phyloP scores from a whole-genome alignment of 1,140 invertebrate genomes.

The Pteromalus puparum region DNA sequence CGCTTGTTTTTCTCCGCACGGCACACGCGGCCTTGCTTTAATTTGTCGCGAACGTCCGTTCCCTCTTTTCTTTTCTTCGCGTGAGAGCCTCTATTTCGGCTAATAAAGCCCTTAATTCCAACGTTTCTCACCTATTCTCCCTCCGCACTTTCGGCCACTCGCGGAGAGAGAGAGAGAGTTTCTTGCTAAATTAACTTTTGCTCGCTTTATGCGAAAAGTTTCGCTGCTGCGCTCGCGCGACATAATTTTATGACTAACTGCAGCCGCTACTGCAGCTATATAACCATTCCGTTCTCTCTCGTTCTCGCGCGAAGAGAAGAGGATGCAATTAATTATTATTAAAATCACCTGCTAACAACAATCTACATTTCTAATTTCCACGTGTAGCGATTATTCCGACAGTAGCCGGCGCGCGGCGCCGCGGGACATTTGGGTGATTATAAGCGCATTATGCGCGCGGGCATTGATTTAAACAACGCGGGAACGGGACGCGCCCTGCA shows the following conservation, averaged over 20 bases:
- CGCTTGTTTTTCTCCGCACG: not conserved
- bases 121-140: slow-evolving; percentile 47
- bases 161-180: slow-evolving; percentile 19
- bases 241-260: slow-evolving; percentile 51
- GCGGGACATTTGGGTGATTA: not conserved
- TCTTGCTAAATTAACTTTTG: slow-evolving; percentile 53
- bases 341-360: slow-evolving; percentile 39
- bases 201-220: slow-evolving; percentile 53
- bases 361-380: not conserved
- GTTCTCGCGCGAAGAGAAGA: not conserved
- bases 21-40: not conserved
- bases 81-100: slow-evolving; percentile 34
- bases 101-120: slow-evolving; percentile 51
- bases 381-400: not conserved
- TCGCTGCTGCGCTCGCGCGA: slow-evolving; percentile 19
- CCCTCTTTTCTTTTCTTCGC: not conserved
- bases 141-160: slow-evolving; percentile 1
- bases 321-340: slow-evolving; percentile 46
- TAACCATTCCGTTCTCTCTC: not conserved
- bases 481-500: not conserved
- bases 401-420: too few relatives aligned
- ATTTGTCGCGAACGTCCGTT: slow-evolving; percentile 6
- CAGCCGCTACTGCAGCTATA: not conserved
- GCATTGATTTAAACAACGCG: not conserved
- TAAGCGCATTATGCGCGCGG: not conserved